phyloP scores from a whole-genome alignment of 2,113 vertebrate species.

The Trematomus loennbergii region DNA sequence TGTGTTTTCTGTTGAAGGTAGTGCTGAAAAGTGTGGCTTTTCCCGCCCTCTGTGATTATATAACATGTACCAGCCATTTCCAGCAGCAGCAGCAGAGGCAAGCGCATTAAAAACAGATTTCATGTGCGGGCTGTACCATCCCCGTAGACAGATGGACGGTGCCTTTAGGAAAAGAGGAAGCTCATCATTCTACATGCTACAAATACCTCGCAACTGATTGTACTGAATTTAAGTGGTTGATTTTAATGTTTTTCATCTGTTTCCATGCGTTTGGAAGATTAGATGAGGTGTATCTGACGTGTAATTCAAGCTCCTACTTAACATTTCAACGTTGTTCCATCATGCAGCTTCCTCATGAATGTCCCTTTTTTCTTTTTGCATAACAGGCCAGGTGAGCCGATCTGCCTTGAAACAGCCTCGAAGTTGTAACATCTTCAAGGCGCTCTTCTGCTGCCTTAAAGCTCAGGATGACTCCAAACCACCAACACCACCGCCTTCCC shows the following conservation, averaged over 20 bases:
- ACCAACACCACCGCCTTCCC: constrained; percentile 76
- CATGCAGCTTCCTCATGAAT: constrained; percentile 17
- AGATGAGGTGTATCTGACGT: background rate
- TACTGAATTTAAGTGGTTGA: background rate
- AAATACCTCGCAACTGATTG: background rate
- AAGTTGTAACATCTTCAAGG: constrained; percentile 89
- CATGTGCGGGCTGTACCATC: constrained; percentile 58
- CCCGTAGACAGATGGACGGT: constrained; percentile 41
- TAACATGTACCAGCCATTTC: constrained; percentile 80
- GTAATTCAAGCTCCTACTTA: constrained; percentile 2
- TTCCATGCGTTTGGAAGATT: background rate
- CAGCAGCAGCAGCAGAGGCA: constrained; percentile 66
- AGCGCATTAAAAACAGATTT: constrained; percentile 79
- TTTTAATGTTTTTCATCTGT: background rate
- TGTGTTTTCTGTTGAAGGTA: constrained; percentile 72
- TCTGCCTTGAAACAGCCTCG: constrained; percentile 89
- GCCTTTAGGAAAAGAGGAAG: constrained; percentile 35
- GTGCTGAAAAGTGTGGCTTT: constrained; percentile 76
- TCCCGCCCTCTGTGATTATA: constrained; percentile 82
- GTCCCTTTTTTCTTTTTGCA: constrained; percentile 7
- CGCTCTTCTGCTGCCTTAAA: constrained; percentile 90
- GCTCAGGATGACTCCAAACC: constrained; percentile 86
- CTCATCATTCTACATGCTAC: constrained; percentile 12
- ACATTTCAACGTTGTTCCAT: constrained; percentile 9
- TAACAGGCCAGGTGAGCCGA: constrained; percentile 85